These are phyloP conservation scores for Falco biarmicus DNA, from an alignment of 2,797 vertebrate species.

Conservation along the genomic window DNA sequence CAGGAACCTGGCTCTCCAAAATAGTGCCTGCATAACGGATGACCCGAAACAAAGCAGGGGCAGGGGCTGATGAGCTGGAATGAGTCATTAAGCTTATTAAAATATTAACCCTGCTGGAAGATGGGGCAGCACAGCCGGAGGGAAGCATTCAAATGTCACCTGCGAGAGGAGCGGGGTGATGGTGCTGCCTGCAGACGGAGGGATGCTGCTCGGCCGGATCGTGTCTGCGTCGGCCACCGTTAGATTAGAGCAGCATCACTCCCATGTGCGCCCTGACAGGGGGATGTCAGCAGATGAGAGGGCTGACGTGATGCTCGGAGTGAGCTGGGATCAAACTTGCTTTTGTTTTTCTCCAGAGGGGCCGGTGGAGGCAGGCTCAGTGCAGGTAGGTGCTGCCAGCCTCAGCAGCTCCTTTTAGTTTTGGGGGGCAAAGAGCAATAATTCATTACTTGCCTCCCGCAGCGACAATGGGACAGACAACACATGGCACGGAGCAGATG, in stretches of 20 bases:
- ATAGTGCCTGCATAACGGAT: background rate
- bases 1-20: background rate
- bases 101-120: constrained; percentile 16
- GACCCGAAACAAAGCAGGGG: background rate
- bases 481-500: rapidly evolving
- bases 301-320: background rate
- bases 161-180: background rate
- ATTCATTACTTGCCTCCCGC: background rate
- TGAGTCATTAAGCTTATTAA: constrained; percentile 11
- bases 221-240: background rate
- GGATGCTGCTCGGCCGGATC: background rate
- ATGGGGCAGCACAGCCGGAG: background rate
- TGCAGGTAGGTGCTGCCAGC: background rate
- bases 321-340: background rate
- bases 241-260: background rate
- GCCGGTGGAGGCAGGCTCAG: background rate
- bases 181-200: background rate
- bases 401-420: background rate
- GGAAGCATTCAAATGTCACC: background rate
- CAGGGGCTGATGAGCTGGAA: background rate
- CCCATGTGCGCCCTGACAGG: background rate
- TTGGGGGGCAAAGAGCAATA: background rate
- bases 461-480: rapidly evolving
- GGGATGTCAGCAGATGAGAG: background rate
- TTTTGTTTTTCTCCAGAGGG: background rate